Conservation (phyloP, 1,140 invertebrate genomes). For the Drosophila parvula region DNA sequence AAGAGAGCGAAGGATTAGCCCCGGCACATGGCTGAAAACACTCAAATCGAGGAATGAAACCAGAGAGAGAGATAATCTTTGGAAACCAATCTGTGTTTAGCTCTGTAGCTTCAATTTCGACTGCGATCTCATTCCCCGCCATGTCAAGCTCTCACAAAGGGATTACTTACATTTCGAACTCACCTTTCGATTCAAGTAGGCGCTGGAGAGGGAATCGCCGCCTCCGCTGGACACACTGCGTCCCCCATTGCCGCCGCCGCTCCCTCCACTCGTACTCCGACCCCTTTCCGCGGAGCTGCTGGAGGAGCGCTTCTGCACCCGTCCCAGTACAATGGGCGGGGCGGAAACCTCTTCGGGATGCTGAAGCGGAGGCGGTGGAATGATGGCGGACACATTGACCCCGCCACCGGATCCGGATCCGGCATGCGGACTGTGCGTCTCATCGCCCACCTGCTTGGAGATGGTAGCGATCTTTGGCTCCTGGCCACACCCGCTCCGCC, state of each 20-base stretch:
- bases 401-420: constrained; percentile 26
- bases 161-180: constrained; percentile 83
- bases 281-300: constrained; percentile 45
- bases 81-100: constrained; percentile 20
- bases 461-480: constrained; percentile 81
- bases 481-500: constrained; percentile 55
- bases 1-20: constrained; percentile 22
- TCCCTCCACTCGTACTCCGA: constrained; percentile 27
- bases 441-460: constrained; percentile 81
- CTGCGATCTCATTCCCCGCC: constrained; percentile 49
- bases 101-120: constrained; percentile 15
- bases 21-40: neutral
- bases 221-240: constrained; percentile 42
- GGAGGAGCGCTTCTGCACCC: constrained; percentile 73
- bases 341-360: constrained; percentile 72
- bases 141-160: constrained; percentile 55
- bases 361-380: constrained; percentile 66
- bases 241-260: constrained; percentile 37
- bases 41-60: constrained; percentile 45
- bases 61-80: neutral
- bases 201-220: constrained; percentile 66
- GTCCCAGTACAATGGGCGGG: constrained; percentile 71
- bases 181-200: constrained; percentile 83
- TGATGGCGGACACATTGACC: constrained; percentile 59
- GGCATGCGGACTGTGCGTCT: constrained; percentile 43